Conservation (phyloP, 2,113 vertebrate species). For the Scophthalmus maximus region DNA sequence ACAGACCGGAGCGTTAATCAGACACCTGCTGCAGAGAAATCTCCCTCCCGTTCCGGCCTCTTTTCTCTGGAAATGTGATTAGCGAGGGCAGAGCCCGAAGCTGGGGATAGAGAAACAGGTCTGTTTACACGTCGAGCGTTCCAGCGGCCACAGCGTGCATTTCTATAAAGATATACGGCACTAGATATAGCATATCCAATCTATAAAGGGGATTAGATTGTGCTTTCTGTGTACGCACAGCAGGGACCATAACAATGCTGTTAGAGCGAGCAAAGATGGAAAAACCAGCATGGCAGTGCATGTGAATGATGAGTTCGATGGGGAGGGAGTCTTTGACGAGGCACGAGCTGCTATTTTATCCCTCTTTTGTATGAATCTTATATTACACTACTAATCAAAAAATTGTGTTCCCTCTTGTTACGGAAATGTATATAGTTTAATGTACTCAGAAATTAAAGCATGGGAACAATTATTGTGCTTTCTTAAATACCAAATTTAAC, state of each 20-base stretch:
- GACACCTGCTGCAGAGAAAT: constrained; percentile 61
- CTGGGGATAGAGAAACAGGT: constrained; percentile 28
- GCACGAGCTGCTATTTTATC: not conserved
- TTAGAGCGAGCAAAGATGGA: constrained; percentile 46
- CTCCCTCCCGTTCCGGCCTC: constrained; percentile 30
- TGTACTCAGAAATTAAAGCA: too few species aligned
- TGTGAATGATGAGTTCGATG: constrained; percentile 31
- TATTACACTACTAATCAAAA: not conserved
- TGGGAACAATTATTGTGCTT: too few species aligned
- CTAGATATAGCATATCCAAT: constrained; percentile 40
- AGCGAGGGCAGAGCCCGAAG: constrained; percentile 35
- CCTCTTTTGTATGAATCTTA: not conserved
- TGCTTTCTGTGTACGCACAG: constrained; percentile 46
- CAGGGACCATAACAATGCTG: constrained; percentile 51
- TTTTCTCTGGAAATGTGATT: constrained; percentile 65
- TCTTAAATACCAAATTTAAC: too few species aligned
- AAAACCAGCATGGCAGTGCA: constrained; percentile 15
- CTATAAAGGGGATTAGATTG: constrained; percentile 54
- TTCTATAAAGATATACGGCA: constrained; percentile 22
- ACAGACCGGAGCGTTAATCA: constrained; percentile 50
- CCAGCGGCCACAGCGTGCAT: constrained; percentile 19
- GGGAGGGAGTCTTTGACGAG: not conserved
- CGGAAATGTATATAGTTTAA: not conserved
- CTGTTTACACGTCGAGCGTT: constrained; percentile 31
- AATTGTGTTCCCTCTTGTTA: too few species aligned